Base-by-base conservation (phyloP, 2,113 vertebrate species). In the Ctenodactylus gundi region DNA sequence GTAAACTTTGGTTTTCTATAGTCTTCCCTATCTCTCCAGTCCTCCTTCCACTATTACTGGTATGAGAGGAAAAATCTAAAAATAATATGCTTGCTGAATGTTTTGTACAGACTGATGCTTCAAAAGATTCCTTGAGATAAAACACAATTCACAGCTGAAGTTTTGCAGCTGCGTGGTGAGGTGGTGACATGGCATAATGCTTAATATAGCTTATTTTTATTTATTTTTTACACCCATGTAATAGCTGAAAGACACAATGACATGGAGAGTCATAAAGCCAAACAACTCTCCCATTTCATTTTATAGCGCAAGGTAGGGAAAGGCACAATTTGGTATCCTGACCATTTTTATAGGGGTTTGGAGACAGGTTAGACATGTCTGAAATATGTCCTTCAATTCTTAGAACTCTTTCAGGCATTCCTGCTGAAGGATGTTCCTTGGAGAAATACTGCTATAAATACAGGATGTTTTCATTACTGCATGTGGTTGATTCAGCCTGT, bases 391-490 rank as follows among this genome's bases (percentile, higher is more conserved):
- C 94, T 91, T 97, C 97, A 97, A 83, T 97, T 95, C 89, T 93
- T n/a, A 78, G 96, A 93, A 72, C 85, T 97, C 77, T 73, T 96
- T 86, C 94, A 94, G 93, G 92, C 92, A 92, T 86, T 93, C 55
- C 93, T 15, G 9, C 92, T n/a, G 23, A 97, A 98, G 96, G 95
- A 91, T 7, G 49, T 46, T 85, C 97, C 6, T 64, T 90, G 88
- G 96, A 98, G 97, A 98, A 98, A 96, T 95, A 67, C 94, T 94
- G 97, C 96, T 97, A 94, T 98, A 97, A 97, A 94, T 95, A 96
- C 0, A 0, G 97, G 95, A 97, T 96, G 97, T 95, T 97, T 96
- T 98, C 87, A 58, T 88, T 98, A 97, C 29, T 91, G 95, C 18
- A 1, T 81, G 49, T 96, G 97, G 97, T 97, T 92, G 96, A 97